Conservation (phyloP, 1,140 invertebrate genomes). For the Temnothorax curvispinosus region DNA sequence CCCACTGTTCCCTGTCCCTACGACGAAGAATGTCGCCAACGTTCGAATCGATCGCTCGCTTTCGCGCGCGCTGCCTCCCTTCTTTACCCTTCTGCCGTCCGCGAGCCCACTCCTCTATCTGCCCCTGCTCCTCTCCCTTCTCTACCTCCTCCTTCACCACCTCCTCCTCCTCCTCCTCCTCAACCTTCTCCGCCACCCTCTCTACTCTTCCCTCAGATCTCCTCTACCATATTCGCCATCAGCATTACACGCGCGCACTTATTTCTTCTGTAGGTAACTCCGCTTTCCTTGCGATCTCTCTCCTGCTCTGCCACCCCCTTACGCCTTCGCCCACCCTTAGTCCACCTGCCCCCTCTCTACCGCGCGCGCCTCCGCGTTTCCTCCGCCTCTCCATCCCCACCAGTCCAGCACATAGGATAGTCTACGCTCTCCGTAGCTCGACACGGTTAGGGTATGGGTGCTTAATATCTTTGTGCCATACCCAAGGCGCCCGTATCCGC, state of each 20-base stretch:
- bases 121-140: slow-evolving; percentile 30
- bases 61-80: slow-evolving; percentile 68
- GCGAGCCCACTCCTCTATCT: slow-evolving; percentile 49
- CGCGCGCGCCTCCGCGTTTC: slow-evolving; percentile 58
- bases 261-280: slow-evolving; percentile 84
- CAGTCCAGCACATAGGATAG: slow-evolving; percentile 55
- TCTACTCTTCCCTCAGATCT: slow-evolving; percentile 70
- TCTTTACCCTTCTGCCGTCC: slow-evolving; percentile 56
- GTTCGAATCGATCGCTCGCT: slow-evolving; percentile 83
- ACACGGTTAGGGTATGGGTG: slow-evolving; percentile 69
- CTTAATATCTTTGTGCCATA: slow-evolving; percentile 77
- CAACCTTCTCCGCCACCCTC: slow-evolving; percentile 54
- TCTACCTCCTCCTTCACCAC: slow-evolving; percentile 55
- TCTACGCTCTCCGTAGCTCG: slow-evolving; percentile 63
- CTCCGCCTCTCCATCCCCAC: slow-evolving; percentile 60
- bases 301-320: slow-evolving; percentile 66
- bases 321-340: slow-evolving; percentile 48
- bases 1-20: slow-evolving; percentile 70
- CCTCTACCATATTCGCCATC: slow-evolving; percentile 84
- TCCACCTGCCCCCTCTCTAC: slow-evolving; percentile 35
- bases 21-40: slow-evolving; percentile 83
- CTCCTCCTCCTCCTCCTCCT: slow-evolving; percentile 14
- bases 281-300: slow-evolving; percentile 77
- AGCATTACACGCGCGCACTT: slow-evolving; percentile 83
- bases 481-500: slow-evolving; percentile 66